Base-by-base conservation (phyloP, 2,888 invertebrate genomes). In the Cyclophora punctaria region DNA sequence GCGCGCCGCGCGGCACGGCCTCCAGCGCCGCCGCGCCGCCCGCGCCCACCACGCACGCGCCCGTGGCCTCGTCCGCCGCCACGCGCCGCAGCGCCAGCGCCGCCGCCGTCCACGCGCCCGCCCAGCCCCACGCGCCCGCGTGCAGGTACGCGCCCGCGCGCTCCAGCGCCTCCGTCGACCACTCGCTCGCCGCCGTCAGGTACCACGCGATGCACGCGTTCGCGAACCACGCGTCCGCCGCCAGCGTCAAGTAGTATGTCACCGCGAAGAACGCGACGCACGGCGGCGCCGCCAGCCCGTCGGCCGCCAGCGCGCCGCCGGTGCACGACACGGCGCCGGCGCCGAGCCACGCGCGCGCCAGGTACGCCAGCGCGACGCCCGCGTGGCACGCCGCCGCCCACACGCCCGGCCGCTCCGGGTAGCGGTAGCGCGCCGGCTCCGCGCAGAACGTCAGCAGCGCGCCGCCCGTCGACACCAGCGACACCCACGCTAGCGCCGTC, bases 111-210 rank as follows among this genome's bases (percentile, higher is more conserved):
- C 96, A 93, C 6, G 95, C 92, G 43, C 96, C 93, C 0, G 97
- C 96, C 64, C 95, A 91, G 53, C 95, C 95, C 97, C 97, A 98
- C 2, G 96, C 94, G 1, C 93, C 91, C 2, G 95, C 92, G 80
- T 97, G 97, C 59, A 97, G 92, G 67, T 96, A 93, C 20, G 95
- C 93, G 0, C 96, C 94, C 35, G 96, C 93, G 47, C 94, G 93
- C 78, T 96, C 96, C 48, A 97, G 91, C 2, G 96, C 96, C 80
- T 97, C 97, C 52, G 96, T 95, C 35, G 96, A 96, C 97, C 97
- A 97, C 73, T 97, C 96, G 73, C 96, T 94, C 45, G 95, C 95
- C 0, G 97, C 96, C 3, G 96, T 95, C 47, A 97, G 89, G 71
- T 96, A 95, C 95, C 97, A 97, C 51, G 96, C 96, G 47, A 96